phyloP scores from a whole-genome alignment of 2,797 vertebrate species.

The Clarias pachynema region DNA sequence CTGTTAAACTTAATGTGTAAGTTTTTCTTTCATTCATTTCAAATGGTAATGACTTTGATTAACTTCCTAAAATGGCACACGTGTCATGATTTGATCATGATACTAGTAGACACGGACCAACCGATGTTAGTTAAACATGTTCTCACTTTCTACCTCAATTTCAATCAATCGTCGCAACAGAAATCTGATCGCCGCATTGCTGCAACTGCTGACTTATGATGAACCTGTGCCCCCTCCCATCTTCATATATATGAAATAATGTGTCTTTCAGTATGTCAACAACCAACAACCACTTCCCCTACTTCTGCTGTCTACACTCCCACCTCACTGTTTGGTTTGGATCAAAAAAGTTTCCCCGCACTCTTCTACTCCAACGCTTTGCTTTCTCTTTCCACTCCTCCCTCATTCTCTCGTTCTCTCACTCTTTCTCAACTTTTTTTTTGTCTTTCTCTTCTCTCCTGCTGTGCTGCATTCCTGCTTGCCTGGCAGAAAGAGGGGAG shows the following conservation, averaged over 20 bases:
- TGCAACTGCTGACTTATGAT: background rate
- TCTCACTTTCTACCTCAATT: background rate
- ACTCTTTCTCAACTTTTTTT: constrained; percentile 49
- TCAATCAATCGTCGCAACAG: background rate
- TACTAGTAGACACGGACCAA: background rate
- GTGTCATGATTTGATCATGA: no score
- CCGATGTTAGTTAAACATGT: no score
- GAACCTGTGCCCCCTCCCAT: background rate
- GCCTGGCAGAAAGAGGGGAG: constrained; percentile 65
- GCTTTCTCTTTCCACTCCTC: constrained; percentile 48
- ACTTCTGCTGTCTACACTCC: constrained; percentile 59
- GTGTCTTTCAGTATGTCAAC: constrained; percentile 60
- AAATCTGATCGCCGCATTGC: background rate
- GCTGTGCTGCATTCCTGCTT: constrained; percentile 76
- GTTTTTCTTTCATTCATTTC: background rate
- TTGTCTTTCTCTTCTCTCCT: constrained; percentile 70
- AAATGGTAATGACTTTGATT: background rate
- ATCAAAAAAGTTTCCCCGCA: constrained; percentile 59
- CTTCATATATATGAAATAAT: no score
- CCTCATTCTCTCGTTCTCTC: constrained; percentile 59
- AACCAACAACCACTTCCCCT: constrained; percentile 63
- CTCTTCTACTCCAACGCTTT: constrained; percentile 63
- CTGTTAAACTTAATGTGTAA: background rate
- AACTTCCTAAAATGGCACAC: background rate
- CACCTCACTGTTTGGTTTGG: constrained; percentile 63